Percentiles rank a stretch among this genome's conserved stretches.
Conservation (phyloP, 2,888 invertebrate species). For the Hoplodrina ambigua region DNA sequence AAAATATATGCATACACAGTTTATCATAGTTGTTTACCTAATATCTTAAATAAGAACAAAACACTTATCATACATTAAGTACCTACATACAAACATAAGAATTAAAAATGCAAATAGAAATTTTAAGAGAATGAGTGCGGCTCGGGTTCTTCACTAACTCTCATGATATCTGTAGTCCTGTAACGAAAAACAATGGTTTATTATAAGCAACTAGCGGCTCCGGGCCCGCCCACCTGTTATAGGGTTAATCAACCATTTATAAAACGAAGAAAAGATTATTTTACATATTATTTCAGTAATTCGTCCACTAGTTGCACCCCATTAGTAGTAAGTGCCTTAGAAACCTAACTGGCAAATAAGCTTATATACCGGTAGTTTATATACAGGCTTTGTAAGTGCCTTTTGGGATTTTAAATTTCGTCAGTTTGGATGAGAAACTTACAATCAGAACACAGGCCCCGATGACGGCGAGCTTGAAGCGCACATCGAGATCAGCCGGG, state of each 20-base stretch:
- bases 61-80: background rate
- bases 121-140: background rate
- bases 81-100: background rate
- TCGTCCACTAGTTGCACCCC: too few relatives aligned
- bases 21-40: background rate
- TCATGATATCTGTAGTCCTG: slow-evolving; percentile 55
- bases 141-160: slow-evolving; percentile 16
- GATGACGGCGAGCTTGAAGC: slow-evolving; percentile 73
- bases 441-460: slow-evolving; percentile 73
- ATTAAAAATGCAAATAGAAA: slow-evolving; percentile 13
- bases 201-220: background rate
- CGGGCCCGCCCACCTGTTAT: too few relatives aligned
- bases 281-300: too few relatives aligned
- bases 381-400: too few relatives aligned
- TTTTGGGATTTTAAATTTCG: too few relatives aligned
- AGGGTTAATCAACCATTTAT: too few relatives aligned
- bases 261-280: too few relatives aligned
- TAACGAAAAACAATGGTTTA: slow-evolving; percentile 22
- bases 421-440: slow-evolving; percentile 31
- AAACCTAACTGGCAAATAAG: too few relatives aligned
- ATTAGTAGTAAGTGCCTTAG: too few relatives aligned
- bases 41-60: background rate
- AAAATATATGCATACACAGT: too few relatives aligned
- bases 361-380: too few relatives aligned
- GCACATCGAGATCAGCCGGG: slow-evolving; percentile 70